Conservation (phyloP, 2,113 vertebrate species). For the Peucedramus taeniatus region DNA sequence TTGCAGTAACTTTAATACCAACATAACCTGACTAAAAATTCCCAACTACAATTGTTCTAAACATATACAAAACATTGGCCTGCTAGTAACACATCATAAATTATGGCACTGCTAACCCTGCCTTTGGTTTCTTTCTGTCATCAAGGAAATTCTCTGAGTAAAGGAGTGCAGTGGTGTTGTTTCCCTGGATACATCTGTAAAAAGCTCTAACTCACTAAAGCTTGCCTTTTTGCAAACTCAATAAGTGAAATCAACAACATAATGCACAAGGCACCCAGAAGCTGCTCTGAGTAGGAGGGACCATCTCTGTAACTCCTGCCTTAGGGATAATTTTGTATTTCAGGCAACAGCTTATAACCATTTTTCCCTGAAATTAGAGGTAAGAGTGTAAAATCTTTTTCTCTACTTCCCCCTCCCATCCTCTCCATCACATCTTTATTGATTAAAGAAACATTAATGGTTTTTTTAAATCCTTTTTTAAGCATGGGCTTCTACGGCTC, state of each 20-base stretch:
- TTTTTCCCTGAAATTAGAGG: slow-evolving; percentile 31
- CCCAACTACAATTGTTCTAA: background rate
- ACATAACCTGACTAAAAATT: slow-evolving; percentile 17
- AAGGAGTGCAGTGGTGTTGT: background rate
- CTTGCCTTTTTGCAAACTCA: background rate
- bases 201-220: background rate
- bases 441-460: background rate
- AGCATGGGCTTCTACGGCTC: background rate
- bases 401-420: background rate
- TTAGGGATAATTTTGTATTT: background rate
- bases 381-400: background rate
- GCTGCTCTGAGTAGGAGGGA: background rate
- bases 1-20: slow-evolving; percentile 1
- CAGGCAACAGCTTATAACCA: background rate
- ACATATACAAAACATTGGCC: background rate
- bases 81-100: background rate
- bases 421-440: background rate
- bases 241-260: background rate
- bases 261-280: background rate
- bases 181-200: background rate
- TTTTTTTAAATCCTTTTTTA: background rate
- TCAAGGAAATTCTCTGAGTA: background rate
- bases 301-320: background rate
- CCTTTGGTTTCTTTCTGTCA: background rate
- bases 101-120: background rate